Base-by-base conservation (phyloP, 2,888 invertebrate species). In the Perdita meconis region DNA sequence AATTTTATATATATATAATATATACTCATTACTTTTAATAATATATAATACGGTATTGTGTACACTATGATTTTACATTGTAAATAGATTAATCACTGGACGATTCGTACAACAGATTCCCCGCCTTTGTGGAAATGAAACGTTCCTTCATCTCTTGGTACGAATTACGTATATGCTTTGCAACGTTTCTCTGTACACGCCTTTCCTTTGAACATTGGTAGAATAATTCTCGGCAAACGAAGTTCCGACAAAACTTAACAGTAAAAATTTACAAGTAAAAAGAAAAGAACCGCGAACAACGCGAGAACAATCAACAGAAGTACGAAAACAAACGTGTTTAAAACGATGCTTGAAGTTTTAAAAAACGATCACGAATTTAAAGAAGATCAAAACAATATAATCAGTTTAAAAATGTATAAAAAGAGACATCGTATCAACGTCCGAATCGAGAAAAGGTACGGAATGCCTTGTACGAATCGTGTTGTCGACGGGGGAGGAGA, bases 31-130 rank as follows among this genome's bases (percentile, higher is more conserved):
- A 71, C 34, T 68, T 79, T 71, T 77, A 69, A 61, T 69, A 68
- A 77, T 77, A 74, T 72, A 85, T 84, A 82, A 78, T 85, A 77
- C 64, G 69, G 74, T 84, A 84, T 74, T 81, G 85, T 83, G 83
- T 85, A 85, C 85, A 85, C 81, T 85, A 85, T 77, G 79, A 78
- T 78, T 85, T 87, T 86, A 86, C 79, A 84, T 79, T 70, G 71
- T 84, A 82, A 72, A 83, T 83, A 86, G 72, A 80, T 77, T 30
- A 72, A 65, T 78, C 73, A 79, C 56, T 81, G 76, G 57, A 64
- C 82, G 76, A 75, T 70, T 71, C 76, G 78, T 76, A 77, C 83
- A 64, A 77, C 60, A 76, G 71, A 82, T 78, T 74, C 73, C 68
- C 51, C 44, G 57, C 47, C n/a, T 42, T 65, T 34, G 8, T 44